Conservation (phyloP, 2,113 vertebrate species). For the Bubo scandiacus region DNA sequence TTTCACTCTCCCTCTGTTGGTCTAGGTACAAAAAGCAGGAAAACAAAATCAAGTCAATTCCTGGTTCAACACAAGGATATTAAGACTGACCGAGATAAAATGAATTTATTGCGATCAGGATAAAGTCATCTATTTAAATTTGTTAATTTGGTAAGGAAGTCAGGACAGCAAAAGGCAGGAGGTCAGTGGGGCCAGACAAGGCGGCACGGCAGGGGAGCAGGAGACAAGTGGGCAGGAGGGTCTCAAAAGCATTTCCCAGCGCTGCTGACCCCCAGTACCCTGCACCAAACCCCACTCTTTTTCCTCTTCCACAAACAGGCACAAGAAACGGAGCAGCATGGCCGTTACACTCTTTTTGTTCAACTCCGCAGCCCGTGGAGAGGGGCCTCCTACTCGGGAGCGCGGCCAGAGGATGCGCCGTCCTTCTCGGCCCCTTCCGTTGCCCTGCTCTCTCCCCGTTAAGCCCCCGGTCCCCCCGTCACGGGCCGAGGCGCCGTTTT, state of each 20-base stretch:
- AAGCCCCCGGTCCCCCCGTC: no score
- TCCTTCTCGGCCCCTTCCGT: accelerated
- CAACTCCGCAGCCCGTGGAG: accelerated
- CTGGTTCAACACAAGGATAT: accelerated
- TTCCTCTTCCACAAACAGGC: background rate
- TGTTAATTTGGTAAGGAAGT: no score
- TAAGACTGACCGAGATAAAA: accelerated
- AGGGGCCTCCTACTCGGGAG: no score
- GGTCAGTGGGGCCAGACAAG: background rate
- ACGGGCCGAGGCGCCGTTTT: background rate
- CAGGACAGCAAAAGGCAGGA: background rate
- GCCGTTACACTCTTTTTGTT: accelerated
- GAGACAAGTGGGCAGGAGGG: accelerated
- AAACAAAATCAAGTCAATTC: accelerated
- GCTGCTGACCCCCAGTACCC: accelerated
- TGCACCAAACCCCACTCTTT: accelerated
- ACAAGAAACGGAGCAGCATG: accelerated
- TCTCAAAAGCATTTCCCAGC: background rate
- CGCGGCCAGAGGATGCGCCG: no score
- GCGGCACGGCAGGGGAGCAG: accelerated
- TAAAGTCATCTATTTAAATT: accelerated
- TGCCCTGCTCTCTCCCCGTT: background rate
- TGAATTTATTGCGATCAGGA: accelerated
- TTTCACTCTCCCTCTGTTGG: accelerated
- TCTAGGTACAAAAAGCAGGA: no score